Base-by-base conservation (phyloP, 2,888 invertebrate species). In the Hydroisotoma schaefferi region DNA sequence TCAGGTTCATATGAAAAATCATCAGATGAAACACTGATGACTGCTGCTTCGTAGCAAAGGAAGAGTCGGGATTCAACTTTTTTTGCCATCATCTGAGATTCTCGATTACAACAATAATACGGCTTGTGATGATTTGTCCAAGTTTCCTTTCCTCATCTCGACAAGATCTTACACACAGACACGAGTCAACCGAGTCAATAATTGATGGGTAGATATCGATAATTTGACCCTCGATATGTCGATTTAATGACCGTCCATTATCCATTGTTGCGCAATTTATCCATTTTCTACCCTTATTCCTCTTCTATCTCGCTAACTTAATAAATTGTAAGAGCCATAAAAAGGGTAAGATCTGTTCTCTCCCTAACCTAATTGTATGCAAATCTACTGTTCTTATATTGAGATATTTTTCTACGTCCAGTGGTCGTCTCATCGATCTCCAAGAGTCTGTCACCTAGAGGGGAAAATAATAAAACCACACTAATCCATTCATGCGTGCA, bases 141-240 rank as follows among this genome's bases (percentile, higher is more conserved):
- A 29, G 12, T 37, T 52, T 37, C 52, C 33, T 52, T 29, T 33
- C 29, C 29, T 29, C 33, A 3, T 18, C 37, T 28, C 27, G 18
- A 5, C 52, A 52, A 23, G 37, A 52, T 29, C 49, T 23, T 23
- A n/a, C 10, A 38, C 22, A 15, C 38, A 46, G 47, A 59, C 63
- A 60, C 57, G 56, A 56, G 55, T 55, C 57, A 59, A 59, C 53
- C 46, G 59, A 59, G 61, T 63, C 63, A 64, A 68, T 66, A 68
- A 68, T 68, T 66, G 60, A 64, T 64, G 59, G 66, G 59, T 68
- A 57, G 51, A 61, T 59, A 65, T 61, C 59, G 56, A 68, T 65
- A 65, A 68, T 63, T 61, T 58, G 55, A 61, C 61, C 64, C 61
- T 66, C 62, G 52, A 66, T 64, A 64, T 58, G 64, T 63, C 60